Base-by-base conservation (phyloP, 2,113 vertebrate species). In the Caracal caracal region DNA sequence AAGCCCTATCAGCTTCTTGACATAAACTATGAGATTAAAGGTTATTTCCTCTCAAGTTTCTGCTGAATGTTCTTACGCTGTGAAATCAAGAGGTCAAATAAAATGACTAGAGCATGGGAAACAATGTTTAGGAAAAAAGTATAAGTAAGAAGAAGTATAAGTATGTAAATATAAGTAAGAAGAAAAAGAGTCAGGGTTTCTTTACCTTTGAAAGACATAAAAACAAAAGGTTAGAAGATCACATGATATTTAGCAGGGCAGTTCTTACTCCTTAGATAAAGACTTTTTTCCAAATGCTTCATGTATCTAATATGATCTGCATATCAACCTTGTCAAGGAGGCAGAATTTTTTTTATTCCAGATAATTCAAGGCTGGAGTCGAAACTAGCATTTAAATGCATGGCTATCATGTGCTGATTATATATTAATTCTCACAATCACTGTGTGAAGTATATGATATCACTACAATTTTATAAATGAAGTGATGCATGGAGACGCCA, bases 21-120 rank as follows among this genome's bases (percentile, higher is more conserved):
- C 43, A 93, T 35, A 78, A 90, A 95, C 81, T 11, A 12, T 92
- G 40, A 92, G 2, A 70, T 5, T 17, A 92, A 90, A 81, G 56
- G 22, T 17, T 47, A 37, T 70, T 88, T 83, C 26, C 12, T 92
- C 43, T 92, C 75, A 35, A 88, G 47, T 7, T 96, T 35, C 37
- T 79, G 33, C 9, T 78, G 47, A 93, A 89, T 56, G 5, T 71
- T 3, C 17, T 82, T 40, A 92, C 26, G n/a, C 19, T 59, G 10
- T 56, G 43, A 96, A 95, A 92, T 82, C 20, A 73, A 82, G 43
- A 84, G 28, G 11, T 70, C 28, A 68, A 83, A 87, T 56, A 73
- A 95, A 90, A 92, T 63, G 6, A 75, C 28, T 37, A 59, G 53
- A 79, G 10, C 33, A 24, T 40, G 71, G 19, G 68, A 85, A 96